phyloP scores from a whole-genome alignment of 1,140 invertebrate genomes.

The Mercenaria mercenaria region DNA sequence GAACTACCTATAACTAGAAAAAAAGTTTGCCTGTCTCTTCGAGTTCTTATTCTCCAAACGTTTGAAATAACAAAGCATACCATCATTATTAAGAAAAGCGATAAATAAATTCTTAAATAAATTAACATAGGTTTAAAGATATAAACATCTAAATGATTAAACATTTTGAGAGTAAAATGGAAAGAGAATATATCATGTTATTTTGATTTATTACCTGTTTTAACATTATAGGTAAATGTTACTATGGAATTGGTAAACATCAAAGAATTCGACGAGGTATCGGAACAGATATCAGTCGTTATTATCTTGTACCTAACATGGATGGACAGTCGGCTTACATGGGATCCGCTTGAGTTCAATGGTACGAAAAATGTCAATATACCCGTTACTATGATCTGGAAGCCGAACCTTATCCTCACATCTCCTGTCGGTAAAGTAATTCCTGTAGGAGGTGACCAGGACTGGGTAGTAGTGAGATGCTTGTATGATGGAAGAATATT shows the following conservation, averaged over 20 bases:
- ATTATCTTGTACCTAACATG: not conserved
- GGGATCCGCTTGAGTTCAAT: conserved; percentile 1
- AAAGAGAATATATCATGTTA: too few relatives aligned
- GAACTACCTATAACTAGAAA: too few relatives aligned
- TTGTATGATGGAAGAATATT: not conserved
- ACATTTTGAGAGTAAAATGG: too few relatives aligned
- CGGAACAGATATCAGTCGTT: not conserved
- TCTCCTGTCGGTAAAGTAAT: not conserved
- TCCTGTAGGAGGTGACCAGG: not conserved
- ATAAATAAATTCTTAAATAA: too few relatives aligned
- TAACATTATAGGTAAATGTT: conserved; percentile 17
- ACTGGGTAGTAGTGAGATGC: not conserved
- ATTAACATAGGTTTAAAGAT: too few relatives aligned
- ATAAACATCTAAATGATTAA: too few relatives aligned
- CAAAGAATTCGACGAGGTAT: conserved; percentile 46
- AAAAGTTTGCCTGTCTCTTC: too few relatives aligned
- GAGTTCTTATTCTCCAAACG: too few relatives aligned
- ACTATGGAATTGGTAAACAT: conserved; percentile 4
- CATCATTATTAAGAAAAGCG: too few relatives aligned
- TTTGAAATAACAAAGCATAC: too few relatives aligned
- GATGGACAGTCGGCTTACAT: not conserved
- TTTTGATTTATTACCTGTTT: too few relatives aligned
- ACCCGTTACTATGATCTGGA: conserved; percentile 3
- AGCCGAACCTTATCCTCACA: not conserved
- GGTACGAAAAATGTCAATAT: not conserved